Base-by-base conservation (phyloP, 2,113 vertebrate species). In the Tylochromis polylepis region DNA sequence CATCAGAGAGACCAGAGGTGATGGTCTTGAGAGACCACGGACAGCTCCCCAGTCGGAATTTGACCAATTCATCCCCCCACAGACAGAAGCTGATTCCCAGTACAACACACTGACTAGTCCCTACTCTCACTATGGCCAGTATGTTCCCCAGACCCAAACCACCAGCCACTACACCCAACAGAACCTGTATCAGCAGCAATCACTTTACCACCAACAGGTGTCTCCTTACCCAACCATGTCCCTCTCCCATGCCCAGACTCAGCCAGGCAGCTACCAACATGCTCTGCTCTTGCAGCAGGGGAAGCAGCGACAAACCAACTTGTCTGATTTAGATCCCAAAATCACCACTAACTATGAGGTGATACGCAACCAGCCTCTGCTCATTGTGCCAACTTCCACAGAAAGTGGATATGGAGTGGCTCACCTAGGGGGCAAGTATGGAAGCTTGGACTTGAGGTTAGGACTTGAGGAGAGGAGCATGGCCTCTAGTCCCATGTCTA, bases 1-100 rank as follows among this genome's bases (percentile, higher is more conserved):
- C 93, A 96, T 97, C 89, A 97, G 99, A 67, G 98, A 98, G 56
- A 93, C 96, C 57, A 97, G 97, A 79, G 96, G 97, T 70, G 98
- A 97, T 22, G 97, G 97, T 49, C 93, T 98, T 56, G 98, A 99
- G 93, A 96, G 98, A 90, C 99, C 98, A 60, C 96, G 98, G 79
- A 99, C 98, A 65, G 98, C 98, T 81, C 98, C 98, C 10, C 98
- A 99, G 86, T 97, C 98, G 18, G 99, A 99, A 83, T 99, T 99
- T 93, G 97, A 97, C 88, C 98, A 98, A 87, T 99, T 99, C 84
- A 97, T 99, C 77, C 97, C 98, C 88, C 98, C 98, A 49, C 99
- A 99, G 88, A 98, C 98, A 22, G 97, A 99, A 93, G 95, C 98
- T 83, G 98, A 99, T 94, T 96, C 97, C 85, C 97, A 98, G 38